These are phyloP conservation scores for Phylloscopus trochilus DNA, from an alignment of 2,113 vertebrate species.

Conservation along the genomic window DNA sequence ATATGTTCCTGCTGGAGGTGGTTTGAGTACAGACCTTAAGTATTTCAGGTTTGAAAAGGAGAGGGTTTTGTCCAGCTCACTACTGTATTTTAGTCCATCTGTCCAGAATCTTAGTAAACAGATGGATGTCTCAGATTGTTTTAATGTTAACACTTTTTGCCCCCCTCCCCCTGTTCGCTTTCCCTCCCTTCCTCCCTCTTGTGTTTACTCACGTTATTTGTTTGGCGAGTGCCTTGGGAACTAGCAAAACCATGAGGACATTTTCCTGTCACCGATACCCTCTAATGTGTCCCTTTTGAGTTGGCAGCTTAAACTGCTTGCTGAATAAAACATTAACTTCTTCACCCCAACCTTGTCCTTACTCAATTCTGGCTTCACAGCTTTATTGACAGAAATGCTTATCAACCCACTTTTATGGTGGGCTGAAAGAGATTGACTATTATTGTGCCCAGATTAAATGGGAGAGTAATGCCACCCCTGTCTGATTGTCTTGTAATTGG, in stretches of 20 bases:
- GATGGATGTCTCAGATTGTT: conserved; percentile 62
- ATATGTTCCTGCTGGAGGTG: background rate
- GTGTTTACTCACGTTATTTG: conserved; percentile 83
- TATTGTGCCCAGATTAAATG: conserved; percentile 99
- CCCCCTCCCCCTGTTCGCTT: conserved; percentile 14
- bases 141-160: conserved; percentile 70
- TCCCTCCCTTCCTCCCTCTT: conserved; percentile 68
- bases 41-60: conserved; percentile 20
- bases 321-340: conserved; percentile 99
- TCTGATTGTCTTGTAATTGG: conserved; percentile 99
- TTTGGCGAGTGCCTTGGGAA: conserved; percentile 94
- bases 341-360: conserved; percentile 87
- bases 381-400: conserved; percentile 92
- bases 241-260: conserved; percentile 98
- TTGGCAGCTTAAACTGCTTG: conserved; percentile 97
- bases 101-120: conserved; percentile 25
- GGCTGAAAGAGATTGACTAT: conserved; percentile 97
- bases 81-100: conserved; percentile 29
- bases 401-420: conserved; percentile 91
- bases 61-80: conserved; percentile 21
- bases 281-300: conserved; percentile 97
- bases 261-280: conserved; percentile 99
- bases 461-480: conserved; percentile 99
- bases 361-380: conserved; percentile 89
- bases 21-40: background rate